Base-by-base conservation (phyloP, 2,888 invertebrate genomes). In the Saturnia japonica region DNA sequence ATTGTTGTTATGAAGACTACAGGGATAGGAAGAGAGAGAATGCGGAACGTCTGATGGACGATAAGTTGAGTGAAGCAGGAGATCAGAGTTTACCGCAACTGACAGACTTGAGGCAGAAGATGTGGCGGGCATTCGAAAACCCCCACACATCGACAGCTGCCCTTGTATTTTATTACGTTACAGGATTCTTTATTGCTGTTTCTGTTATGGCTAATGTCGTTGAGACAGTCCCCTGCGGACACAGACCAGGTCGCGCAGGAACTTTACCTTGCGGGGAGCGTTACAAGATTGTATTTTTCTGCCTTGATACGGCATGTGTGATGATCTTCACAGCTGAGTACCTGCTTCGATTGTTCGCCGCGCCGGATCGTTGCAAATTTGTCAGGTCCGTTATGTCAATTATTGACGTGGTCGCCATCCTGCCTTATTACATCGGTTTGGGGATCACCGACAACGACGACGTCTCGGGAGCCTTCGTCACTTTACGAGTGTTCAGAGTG, bases 301-400 rank as follows among this genome's bases (percentile, higher is more conserved):
- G 99, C 91, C 94, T 99, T 93, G 99, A 99, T 95, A 99, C 99
- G 34, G 99, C 99, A 75, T 99, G 99, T 94, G 99, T 99, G 80
- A 99, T 99, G 98, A 99, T 99, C 79, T 99, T 99, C 95, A 99
- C 99, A 25, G 98, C 99, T 66, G 99, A 99, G 91, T 99, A 99
- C 91, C 94, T 99, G 80, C 95, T 99, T 77, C 96, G 98, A 86
- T 95, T 99, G 82, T 99, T 99, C 92, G 99, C 99, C 16, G 99
- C 99, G n/a, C 99, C 99, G 42, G 98, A 98, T 93, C 96, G 99
- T 74, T 99, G 98, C 94, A 99, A 99, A 94, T 99, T 99, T 91
- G 98, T 99, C 83, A 96, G 99, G 74, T 98, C 98, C 80, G 99
- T 99, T 73, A 99, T 99, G 99, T 98, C 98, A 84, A 97, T 99